Percentiles rank a stretch among this genome's conserved stretches.
These are phyloP conservation scores for Willowsia nigromaculata DNA, from an alignment of 2,888 invertebrate species.

Conservation along the genomic window DNA sequence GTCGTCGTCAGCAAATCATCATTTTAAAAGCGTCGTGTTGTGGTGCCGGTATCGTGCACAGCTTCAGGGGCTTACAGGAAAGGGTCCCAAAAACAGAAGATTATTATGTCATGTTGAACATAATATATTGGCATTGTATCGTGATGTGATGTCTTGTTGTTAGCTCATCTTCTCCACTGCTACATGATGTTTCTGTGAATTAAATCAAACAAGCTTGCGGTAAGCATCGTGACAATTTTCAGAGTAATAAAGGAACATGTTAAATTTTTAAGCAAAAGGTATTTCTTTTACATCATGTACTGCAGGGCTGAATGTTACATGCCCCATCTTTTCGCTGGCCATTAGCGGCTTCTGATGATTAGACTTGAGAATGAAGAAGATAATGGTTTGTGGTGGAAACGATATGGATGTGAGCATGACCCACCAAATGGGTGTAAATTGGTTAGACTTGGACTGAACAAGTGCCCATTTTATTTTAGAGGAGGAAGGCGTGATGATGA, in stretches of 20 bases:
- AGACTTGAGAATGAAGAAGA: neutral
- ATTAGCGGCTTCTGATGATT: neutral
- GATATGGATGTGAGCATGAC: neutral
- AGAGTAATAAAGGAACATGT: neutral
- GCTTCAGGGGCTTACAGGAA: slow-evolving; percentile 42
- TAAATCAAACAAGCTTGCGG: neutral
- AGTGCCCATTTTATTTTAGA: neutral
- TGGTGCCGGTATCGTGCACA: neutral
- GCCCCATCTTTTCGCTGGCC: neutral
- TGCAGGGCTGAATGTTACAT: too few relatives aligned
- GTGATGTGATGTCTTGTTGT: neutral
- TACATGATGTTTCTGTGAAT: neutral
- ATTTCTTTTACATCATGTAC: too few relatives aligned
- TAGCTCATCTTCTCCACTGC: neutral
- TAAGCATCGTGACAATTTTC: neutral
- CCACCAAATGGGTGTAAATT: slow-evolving; percentile 29
- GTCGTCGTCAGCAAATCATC: neutral
- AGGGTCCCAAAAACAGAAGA: slow-evolving; percentile 23
- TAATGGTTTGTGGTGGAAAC: neutral
- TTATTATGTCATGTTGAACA: slow-evolving; percentile 45
- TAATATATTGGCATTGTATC: slow-evolving; percentile 34
- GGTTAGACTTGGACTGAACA: neutral
- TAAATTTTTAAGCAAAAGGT: neutral
- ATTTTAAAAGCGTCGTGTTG: neutral
- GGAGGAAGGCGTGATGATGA: neutral